Base-by-base conservation (phyloP, 64 coral and sea anemone species). In the Dendrophyllia cribrosa region DNA sequence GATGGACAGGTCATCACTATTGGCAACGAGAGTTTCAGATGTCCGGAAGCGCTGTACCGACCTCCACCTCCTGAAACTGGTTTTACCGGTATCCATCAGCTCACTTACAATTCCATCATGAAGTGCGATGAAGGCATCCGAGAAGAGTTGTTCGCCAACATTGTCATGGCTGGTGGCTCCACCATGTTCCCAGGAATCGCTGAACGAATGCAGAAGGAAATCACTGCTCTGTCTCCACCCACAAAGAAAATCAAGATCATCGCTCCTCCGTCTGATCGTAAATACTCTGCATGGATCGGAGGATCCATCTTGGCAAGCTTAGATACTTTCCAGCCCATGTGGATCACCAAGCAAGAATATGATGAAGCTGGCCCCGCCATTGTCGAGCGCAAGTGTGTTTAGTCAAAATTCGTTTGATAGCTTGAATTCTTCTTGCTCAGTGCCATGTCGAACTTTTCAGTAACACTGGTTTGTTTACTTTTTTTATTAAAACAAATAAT, bases 1-100 rank as follows among this genome's bases (percentile, higher is more conserved):
- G 87, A 89, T 20, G 87, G 87, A 15, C 87, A 47, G 58, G 24
- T 66, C 15, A 65, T 89, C 43, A 89, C 87, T 58, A 76, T 89
- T 50, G 73, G 87, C 11, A 50, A 76, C 59, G 87, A 89, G 58
- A 14, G 87, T 3, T 61, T 77, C 44, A 34, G 87, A 44, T 74
- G 72, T 50, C 80, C 80, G 5, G 80, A 83, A 50, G 61, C 44
- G 2, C 43, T 83, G 80, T 83, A 67, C 43, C 60, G 67, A 17
- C 61, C 43, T 49, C 46, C 44, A 1, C 19, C 13, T 26, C 1
- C 62, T 67, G 61, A n/a, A 65, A 67, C 43, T 10, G 59, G 62
- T 22, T 51, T 47, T 20, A 12, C 80, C 1, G 80, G 80, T 50
- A 83, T 83, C 19, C 80, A 83, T 51, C 43, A 83, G n/a, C 59